These are phyloP conservation scores for Amphipyra tragopoginis DNA, from an alignment of 2,888 invertebrate genomes.

Conservation along the genomic window DNA sequence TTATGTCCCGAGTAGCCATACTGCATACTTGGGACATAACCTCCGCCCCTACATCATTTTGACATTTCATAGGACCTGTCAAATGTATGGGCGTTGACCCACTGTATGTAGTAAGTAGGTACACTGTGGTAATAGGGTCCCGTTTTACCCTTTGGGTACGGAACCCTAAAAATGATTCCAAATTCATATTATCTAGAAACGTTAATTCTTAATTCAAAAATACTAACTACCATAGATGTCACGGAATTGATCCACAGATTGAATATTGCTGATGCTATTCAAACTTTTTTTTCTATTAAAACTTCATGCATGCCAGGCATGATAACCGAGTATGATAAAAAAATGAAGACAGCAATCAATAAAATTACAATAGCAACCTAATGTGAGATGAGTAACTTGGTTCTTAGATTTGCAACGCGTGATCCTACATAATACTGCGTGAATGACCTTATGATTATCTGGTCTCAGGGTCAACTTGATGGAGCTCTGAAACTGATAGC, in stretches of 20 bases:
- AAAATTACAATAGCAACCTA: slow-evolving; percentile 34
- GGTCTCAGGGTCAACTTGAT: not conserved
- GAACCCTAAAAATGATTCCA: no score
- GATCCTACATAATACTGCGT: slow-evolving; percentile 37
- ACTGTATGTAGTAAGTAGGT: no score
- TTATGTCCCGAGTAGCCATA: no score
- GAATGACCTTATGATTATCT: slow-evolving; percentile 25
- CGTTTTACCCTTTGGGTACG: no score
- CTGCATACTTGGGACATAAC: no score
- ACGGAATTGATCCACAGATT: not conserved
- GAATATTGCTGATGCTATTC: not conserved
- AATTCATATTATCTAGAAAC: no score
- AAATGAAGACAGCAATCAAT: slow-evolving; percentile 26
- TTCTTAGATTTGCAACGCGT: slow-evolving; percentile 39
- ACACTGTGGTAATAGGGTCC: no score
- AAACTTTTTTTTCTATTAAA: not conserved
- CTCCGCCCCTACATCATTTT: no score
- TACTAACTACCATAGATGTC: not conserved
- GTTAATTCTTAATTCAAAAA: no score
- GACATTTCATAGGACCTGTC: no score
- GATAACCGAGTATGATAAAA: not conserved
- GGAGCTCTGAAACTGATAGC: not conserved
- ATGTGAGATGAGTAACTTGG: slow-evolving; percentile 39
- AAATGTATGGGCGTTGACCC: no score
- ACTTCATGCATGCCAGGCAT: not conserved